Evolutionary conservation across 2,113 vertebrate species (phyloP).

Genomic region (Clarias magur): DNA sequence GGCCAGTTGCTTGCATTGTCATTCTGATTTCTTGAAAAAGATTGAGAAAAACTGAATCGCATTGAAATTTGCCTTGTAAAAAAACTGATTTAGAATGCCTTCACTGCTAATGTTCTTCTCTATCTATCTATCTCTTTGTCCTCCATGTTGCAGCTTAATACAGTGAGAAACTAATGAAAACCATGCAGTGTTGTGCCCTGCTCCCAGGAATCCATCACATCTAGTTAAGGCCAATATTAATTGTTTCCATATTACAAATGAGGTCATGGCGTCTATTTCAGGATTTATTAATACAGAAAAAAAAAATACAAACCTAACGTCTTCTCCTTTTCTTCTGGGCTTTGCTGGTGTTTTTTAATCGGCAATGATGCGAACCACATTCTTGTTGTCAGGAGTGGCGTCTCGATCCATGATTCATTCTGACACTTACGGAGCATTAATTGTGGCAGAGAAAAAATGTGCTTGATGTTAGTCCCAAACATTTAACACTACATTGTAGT

Average conservation of each 20-base stretch:
- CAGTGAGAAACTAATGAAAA: constrained; percentile 24
- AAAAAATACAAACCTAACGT: constrained; percentile 5
- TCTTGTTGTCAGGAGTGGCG: background rate
- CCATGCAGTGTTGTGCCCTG: constrained; percentile 1
- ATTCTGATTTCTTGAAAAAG: background rate
- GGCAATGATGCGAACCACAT: background rate
- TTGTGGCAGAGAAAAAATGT: background rate
- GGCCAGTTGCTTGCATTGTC: too few species aligned
- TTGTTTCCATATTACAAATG: constrained; percentile 41
- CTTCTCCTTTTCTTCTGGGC: background rate
- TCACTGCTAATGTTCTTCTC: background rate
- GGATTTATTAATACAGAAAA: background rate
- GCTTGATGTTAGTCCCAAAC: background rate
- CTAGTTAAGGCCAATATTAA: constrained; percentile 24
- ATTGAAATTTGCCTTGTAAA: background rate
- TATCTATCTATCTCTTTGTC: background rate
- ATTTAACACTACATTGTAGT: background rate
- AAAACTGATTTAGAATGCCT: background rate
- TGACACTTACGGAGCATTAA: background rate
- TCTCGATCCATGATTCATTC: background rate
- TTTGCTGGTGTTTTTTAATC: background rate
- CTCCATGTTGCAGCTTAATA: background rate
- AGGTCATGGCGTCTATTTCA: constrained; percentile 10
- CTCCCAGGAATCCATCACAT: constrained; percentile 33
- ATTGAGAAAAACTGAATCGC: background rate